Conservation (phyloP, 2,888 invertebrate species). For the Teinopalpus imperialis region DNA sequence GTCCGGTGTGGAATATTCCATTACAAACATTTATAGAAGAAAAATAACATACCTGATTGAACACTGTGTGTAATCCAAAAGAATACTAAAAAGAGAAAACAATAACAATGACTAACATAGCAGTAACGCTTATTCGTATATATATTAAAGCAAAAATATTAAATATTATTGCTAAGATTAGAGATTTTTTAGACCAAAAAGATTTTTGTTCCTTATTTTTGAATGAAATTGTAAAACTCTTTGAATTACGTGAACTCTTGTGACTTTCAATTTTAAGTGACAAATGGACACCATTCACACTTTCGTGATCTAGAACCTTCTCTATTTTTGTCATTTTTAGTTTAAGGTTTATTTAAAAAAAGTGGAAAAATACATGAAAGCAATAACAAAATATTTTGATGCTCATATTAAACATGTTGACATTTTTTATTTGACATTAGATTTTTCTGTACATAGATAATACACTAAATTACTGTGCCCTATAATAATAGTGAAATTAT, state of each 20-base stretch:
- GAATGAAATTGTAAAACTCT: slow-evolving; percentile 61
- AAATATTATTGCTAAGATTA: slow-evolving; percentile 56
- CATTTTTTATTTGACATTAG: no score
- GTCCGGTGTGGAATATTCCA: slow-evolving; percentile 96
- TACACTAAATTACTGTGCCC: no score
- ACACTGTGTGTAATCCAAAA: slow-evolving; percentile 74
- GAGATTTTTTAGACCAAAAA: slow-evolving; percentile 51
- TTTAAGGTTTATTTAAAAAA: slow-evolving; percentile 4
- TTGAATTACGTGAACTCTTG: slow-evolving; percentile 52
- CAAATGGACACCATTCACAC: slow-evolving; percentile 66
- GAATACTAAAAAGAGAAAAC: slow-evolving; percentile 55
- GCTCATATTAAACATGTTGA: no score
- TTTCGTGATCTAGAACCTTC: slow-evolving; percentile 49
- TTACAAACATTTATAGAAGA: slow-evolving; percentile 95
- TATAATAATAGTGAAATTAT: no score
- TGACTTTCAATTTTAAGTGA: slow-evolving; percentile 49
- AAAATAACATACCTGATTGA: slow-evolving; percentile 83
- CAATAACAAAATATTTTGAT: slow-evolving; percentile 28
- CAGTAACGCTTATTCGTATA: slow-evolving; percentile 57
- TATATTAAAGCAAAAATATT: slow-evolving; percentile 58
- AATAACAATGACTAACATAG: slow-evolving; percentile 53
- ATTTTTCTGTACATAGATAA: no score
- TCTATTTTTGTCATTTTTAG: slow-evolving; percentile 31
- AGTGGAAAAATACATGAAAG: no score
- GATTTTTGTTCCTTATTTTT: slow-evolving; percentile 50